A percentile compares a stretch with the other conserved stretches of the same genome.
Conservation (phyloP, 92 coral and sea anemone species). For the Parazoanthus darwini region DNA sequence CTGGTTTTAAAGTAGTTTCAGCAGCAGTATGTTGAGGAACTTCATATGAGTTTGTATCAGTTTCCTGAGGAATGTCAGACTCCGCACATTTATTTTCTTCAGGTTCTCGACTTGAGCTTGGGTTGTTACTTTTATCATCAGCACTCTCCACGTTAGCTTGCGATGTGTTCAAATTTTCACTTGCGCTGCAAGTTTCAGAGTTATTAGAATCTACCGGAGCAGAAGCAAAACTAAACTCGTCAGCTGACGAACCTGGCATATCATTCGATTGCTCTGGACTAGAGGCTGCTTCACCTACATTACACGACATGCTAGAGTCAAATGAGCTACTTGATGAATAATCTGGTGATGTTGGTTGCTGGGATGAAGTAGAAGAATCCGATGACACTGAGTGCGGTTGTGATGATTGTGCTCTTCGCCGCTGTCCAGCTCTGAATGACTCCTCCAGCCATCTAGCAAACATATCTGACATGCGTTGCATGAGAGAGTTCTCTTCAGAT, state of each 20-base stretch:
- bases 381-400: constrained; percentile 46
- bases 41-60: background rate
- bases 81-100: background rate
- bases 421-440: constrained; percentile 85
- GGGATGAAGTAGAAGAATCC: constrained; percentile 61
- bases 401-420: constrained; percentile 68
- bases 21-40: background rate
- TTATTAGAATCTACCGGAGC: background rate
- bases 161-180: background rate
- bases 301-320: constrained; percentile 52
- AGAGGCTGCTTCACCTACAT: constrained; percentile 46
- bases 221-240: constrained; percentile 1
- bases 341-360: constrained; percentile 57
- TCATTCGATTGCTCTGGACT: constrained; percentile 33
- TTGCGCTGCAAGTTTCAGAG: constrained; percentile 21
- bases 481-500: constrained; percentile 75
- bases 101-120: background rate
- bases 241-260: constrained; percentile 16
- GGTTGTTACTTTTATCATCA: background rate
- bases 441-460: constrained; percentile 98
- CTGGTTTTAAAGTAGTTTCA: background rate
- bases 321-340: constrained; percentile 67
- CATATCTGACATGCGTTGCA: constrained; percentile 98
- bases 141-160: background rate
- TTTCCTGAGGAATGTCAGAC: background rate